Base-by-base conservation (phyloP, 1,140 invertebrate genomes). In the Drosophila neocordata region DNA sequence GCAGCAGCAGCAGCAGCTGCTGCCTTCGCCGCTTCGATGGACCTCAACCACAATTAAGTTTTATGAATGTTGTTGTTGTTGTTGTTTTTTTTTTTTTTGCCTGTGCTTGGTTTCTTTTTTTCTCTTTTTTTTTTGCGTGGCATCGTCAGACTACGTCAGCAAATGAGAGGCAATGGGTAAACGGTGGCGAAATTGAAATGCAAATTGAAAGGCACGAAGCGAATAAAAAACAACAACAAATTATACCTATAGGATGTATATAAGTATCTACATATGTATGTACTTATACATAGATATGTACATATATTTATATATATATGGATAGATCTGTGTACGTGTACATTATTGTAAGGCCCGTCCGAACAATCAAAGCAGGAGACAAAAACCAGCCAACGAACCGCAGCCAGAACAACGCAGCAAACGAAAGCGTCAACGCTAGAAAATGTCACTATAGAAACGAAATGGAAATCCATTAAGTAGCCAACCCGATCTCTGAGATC, bases 171-270 rank as follows among this genome's bases (percentile, higher is more conserved):
- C 27, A 59, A 27, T 65, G 31, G 70, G 69, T 62, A 51, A 20
- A 73, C 44, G 72, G 64, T 60, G 62, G 44, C 57, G 38, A 67
- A 85, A 85, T 81, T 85, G 73, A 77, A 84, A 85, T 84, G 81
- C 81, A 84, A 85, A 84, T 84, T 85, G 81, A 84, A 76, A 85
- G 77, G 73, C 82, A 84, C 77, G 81, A 80, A 84, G 81, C 81
- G 58, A 85, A 77, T 81, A 73, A 56, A 56, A 56, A 56, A 35
- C 27, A 15, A 35, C 13, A 55, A 31, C 24, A 34, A 56, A 15
- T 27, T 31, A 20, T 48, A 44, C 41, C 13, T 44, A 44, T 44
- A 31, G 27, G 6, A 31, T 9, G 4, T 38, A 38, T n/a, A 38
- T 38, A n/a, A 12, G 35, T 38, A 38, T 38, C n/a, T 4, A 4